Conservation (phyloP, 2,888 invertebrate genomes). For the Eupithecia subfuscata region DNA sequence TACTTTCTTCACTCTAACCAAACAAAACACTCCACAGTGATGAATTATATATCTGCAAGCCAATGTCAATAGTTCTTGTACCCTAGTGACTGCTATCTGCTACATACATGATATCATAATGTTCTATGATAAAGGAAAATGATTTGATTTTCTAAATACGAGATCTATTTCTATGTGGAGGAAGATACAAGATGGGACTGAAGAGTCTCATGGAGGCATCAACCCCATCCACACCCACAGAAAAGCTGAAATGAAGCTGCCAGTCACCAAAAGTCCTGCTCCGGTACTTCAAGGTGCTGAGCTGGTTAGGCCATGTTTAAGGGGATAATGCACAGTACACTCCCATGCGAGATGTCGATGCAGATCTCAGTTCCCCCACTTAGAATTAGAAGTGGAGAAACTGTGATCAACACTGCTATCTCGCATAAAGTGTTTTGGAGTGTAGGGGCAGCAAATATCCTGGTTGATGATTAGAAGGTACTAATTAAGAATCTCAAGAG, state of each 20-base stretch:
- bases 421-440: background rate
- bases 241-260: too few relatives aligned
- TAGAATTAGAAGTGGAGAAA: too few relatives aligned
- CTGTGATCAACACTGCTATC: background rate
- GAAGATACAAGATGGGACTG: too few relatives aligned
- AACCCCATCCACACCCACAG: too few relatives aligned
- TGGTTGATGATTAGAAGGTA: background rate
- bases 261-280: too few relatives aligned
- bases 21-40: background rate
- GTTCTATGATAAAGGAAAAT: background rate
- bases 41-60: background rate
- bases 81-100: background rate
- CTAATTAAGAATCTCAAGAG: background rate
- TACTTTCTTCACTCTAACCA: background rate
- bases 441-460: background rate
- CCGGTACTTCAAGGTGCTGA: too few relatives aligned
- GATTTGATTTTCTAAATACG: background rate
- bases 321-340: too few relatives aligned
- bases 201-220: too few relatives aligned
- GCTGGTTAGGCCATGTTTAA: too few relatives aligned
- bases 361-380: too few relatives aligned
- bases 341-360: too few relatives aligned
- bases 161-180: background rate
- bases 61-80: background rate
- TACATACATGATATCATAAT: background rate